Evolutionary conservation across 2,888 invertebrate genomes (phyloP), one percentile per base, ranked within the genome.

Genomic region (Pelosia muscerda): DNA sequence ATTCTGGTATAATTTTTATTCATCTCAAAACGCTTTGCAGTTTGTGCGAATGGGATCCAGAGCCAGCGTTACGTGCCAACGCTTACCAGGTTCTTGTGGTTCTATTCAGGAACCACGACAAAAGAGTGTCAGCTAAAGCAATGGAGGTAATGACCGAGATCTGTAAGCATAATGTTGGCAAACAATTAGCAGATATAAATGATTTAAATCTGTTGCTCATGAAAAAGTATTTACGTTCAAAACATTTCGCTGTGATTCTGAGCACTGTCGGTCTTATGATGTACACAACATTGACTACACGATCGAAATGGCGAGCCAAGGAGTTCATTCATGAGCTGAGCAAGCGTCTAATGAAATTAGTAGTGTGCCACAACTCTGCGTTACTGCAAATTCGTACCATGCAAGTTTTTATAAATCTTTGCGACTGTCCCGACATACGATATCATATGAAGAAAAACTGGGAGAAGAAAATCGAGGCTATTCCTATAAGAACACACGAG

Each of bases 241-340:
- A 76, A 0, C 57, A 86, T 0, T 79, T 88, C 11, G 87, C 89
- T 62, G 82, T 93, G 0, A 71, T 88, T 2, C 87, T 92, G 2
- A 89, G 90, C 72, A 86, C 91, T 0, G 83, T 87, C 0, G 89
- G 88, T 9, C 78, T 94, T 0, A 86, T 95, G 88, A 72, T 73
- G 10, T 91, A 88, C 53, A 91, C 91, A 0, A 94, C 95, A 0
- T 42, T 90, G 25, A 94, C 94, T 0, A 90, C 89, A 0, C 83
- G 88, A 0, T 91, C 94, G 0, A 92, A 94, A 78, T 94, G 94
- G 94, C 88, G 93, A 0, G 90, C 90, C 0, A 93, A 92, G 61
- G 93, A 94, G 71, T 81, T 77, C 26, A 81, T 84, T 54, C 70
- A 67, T 10, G 88, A 89, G 1, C 68, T 94, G 2, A 89, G 90